Percentiles rank a stretch among this genome's conserved stretches.
Conservation (phyloP, 2,113 vertebrate species). For the Ranitomeya variabilis region DNA sequence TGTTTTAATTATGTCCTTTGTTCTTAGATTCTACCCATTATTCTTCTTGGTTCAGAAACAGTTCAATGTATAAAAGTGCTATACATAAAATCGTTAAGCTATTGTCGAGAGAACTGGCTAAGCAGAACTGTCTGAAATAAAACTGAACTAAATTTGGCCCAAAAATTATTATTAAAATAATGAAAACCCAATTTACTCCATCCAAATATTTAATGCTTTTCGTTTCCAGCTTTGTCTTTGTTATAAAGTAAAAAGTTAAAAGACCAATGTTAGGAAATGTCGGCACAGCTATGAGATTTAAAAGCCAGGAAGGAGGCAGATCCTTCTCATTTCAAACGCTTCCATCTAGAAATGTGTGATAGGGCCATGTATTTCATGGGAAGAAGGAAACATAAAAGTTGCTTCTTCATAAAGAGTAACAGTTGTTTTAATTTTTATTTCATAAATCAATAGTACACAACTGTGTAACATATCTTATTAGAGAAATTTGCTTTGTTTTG, state of each 20-base stretch:
- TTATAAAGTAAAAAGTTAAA: constrained; percentile 16
- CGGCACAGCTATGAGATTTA: neutral
- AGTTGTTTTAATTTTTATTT: too few relatives aligned
- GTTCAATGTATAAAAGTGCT: constrained; percentile 36
- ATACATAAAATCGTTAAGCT: constrained; percentile 28
- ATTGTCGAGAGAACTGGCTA: constrained; percentile 30
- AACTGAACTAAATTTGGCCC: neutral
- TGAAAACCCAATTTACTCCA: neutral
- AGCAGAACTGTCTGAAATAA: constrained; percentile 19
- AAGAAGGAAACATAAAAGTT: neutral
- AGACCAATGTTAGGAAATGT: neutral
- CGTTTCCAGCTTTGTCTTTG: neutral
- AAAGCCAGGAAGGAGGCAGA: neutral
- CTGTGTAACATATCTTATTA: too few relatives aligned
- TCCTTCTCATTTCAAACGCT: neutral
- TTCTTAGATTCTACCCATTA: constrained; percentile 32
- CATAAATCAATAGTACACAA: too few relatives aligned
- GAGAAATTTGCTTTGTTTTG: too few relatives aligned
- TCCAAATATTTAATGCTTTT: constrained; percentile 24
- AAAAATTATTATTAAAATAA: constrained; percentile 29
- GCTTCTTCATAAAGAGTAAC: neutral
- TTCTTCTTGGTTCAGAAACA: constrained; percentile 39
- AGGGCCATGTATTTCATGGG: neutral
- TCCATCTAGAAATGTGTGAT: neutral
- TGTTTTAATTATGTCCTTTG: constrained; percentile 34